Evolutionary conservation across 2,113 vertebrate genomes (phyloP), one percentile per base, ranked within the genome.

Genomic region (Eleginops maclovinus): DNA sequence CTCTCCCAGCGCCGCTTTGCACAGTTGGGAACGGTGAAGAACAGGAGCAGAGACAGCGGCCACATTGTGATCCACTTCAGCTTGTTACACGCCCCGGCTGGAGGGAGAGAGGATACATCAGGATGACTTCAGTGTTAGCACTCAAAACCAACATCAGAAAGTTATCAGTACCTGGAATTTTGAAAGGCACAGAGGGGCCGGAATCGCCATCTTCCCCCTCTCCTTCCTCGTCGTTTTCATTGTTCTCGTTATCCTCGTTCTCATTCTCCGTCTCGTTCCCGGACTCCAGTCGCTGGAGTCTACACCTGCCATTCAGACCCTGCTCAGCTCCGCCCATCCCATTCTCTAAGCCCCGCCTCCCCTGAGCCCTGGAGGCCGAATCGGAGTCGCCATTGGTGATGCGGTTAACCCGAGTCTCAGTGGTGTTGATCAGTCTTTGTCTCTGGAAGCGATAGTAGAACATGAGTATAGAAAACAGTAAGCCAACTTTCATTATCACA

Each of bases 1-100:
- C 95, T 96, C 90, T 98, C 96, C 96, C 97, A 96, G 91, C 94
- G 93, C 0, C 95, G 95, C 40, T 96, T 96, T 91, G 93, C 93
- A 75, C 97, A 98, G 92, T 99, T 98, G 87, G 97, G 97, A 50
- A 99, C 95, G 2, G 97, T 98, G 93, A 97, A 95, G 93, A 97
- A 97, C 46, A 99, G 90, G 44, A 98, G 92, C 46, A 98, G 95
- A 63, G 95, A 95, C 87, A 99, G 84, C 0, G 97, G 97, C 97
- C 97, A 99, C 12, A 97, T 96, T 83, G 94, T 36, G 5, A 95
- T 47, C 97, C 97, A 99, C 91, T 96, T 98, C 78, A 96, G 54
- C 53, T 93, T 95, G 92, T 96, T 96, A 40, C 91, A 93, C 79
- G 71, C 94, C 11, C 97, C 97, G 61, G 90, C 97, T 99, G 88